Conservation (phyloP, 2,113 vertebrate species). For the Papio anubis region DNA sequence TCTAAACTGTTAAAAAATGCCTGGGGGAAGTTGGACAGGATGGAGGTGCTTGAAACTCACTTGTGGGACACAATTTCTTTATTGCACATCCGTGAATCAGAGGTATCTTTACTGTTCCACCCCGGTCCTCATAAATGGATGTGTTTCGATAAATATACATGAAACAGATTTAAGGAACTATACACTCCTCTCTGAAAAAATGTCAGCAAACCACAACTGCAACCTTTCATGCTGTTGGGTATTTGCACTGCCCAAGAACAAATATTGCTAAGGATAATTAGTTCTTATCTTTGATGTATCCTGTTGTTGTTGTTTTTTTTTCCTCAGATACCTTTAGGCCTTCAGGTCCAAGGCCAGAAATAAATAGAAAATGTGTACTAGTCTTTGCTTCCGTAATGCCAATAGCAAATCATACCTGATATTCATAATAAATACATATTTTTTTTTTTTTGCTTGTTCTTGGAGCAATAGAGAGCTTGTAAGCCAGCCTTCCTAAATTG, state of each 20-base stretch:
- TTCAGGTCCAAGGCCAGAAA: slow-evolving; percentile 31
- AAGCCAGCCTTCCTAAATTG: not conserved
- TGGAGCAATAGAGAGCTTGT: not conserved
- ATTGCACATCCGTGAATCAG: not conserved
- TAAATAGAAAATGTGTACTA: slow-evolving; percentile 44
- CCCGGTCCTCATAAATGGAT: not conserved
- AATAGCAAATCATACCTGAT: slow-evolving; percentile 39
- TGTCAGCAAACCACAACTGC: not conserved
- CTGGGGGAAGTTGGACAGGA: not conserved
- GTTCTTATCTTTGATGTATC: slow-evolving; percentile 43
- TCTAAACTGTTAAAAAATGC: slow-evolving; percentile 26
- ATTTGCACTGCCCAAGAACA: not conserved
- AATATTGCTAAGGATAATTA: slow-evolving; percentile 34
- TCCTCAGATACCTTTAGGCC: not conserved
- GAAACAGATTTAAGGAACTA: slow-evolving; percentile 32
- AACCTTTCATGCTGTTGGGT: not conserved
- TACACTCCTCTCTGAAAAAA: not conserved
- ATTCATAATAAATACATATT: slow-evolving; percentile 48
- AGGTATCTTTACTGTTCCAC: not conserved
- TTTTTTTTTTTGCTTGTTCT: not conserved
- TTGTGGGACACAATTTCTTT: not conserved
- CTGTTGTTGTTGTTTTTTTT: not conserved
- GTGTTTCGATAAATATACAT: not conserved
- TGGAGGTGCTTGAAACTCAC: not conserved
- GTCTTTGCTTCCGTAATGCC: slow-evolving; percentile 24